These are phyloP conservation scores for Pagetopsis macropterus DNA, from an alignment of 2,797 vertebrate species.

Conservation along the genomic window DNA sequence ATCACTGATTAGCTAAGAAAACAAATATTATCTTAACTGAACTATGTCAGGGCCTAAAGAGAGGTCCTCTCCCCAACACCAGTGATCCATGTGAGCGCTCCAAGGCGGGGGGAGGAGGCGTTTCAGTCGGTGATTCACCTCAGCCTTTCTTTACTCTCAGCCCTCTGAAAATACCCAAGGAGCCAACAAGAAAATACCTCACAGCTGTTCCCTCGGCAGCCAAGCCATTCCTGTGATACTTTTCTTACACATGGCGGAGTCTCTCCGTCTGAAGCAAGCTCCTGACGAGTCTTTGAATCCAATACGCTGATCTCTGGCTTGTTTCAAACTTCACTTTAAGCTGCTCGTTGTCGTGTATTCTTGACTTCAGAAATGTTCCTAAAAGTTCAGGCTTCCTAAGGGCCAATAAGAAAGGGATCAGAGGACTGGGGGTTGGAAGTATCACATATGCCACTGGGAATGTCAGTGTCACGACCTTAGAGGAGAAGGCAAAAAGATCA, in stretches of 20 bases:
- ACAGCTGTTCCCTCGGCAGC: slow-evolving; percentile 75
- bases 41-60: slow-evolving; percentile 27
- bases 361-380: slow-evolving; percentile 44
- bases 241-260: slow-evolving; percentile 36
- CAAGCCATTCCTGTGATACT: slow-evolving; percentile 64
- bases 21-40: slow-evolving; percentile 44
- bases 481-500: slow-evolving; percentile 76
- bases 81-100: slow-evolving; percentile 56
- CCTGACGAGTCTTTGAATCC: slow-evolving; percentile 18
- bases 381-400: slow-evolving; percentile 38
- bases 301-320: slow-evolving; percentile 23
- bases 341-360: neutral
- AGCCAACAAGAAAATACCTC: slow-evolving; percentile 81
- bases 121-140: slow-evolving; percentile 67
- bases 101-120: slow-evolving; percentile 42
- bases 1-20: slow-evolving; percentile 55
- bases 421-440: slow-evolving; percentile 59
- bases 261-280: slow-evolving; percentile 27
- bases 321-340: slow-evolving; percentile 36
- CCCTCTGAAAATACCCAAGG: slow-evolving; percentile 72
- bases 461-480: slow-evolving; percentile 84
- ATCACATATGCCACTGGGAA: slow-evolving; percentile 81
- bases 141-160: slow-evolving; percentile 65
- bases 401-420: slow-evolving; percentile 55
- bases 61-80: slow-evolving; percentile 37